These are phyloP conservation scores for Sebastes taczanowskii DNA, from an alignment of 2,797 vertebrate genomes.

Conservation along the genomic window DNA sequence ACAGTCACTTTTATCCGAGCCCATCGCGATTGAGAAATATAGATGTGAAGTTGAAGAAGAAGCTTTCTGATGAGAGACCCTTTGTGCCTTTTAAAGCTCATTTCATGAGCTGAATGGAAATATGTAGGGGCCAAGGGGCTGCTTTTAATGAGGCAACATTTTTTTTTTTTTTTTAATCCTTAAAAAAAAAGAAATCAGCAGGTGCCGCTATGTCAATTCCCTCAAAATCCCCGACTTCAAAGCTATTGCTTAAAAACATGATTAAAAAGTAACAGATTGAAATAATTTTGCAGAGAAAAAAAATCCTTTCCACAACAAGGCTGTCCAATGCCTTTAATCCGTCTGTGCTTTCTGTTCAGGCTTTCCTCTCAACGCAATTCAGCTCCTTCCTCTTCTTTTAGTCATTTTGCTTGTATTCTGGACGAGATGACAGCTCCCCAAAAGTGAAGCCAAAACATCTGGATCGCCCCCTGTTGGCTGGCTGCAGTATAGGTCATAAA, in stretches of 20 bases:
- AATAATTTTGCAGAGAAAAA: conserved; percentile 23
- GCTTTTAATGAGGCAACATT: conserved; percentile 57
- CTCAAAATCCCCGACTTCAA: conserved; percentile 54
- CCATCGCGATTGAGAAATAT: neutral
- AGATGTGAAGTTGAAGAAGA: conserved; percentile 38
- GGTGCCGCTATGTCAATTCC: conserved; percentile 46
- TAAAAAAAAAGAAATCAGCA: conserved; percentile 15
- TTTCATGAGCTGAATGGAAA: conserved; percentile 46
- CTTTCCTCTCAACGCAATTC: neutral
- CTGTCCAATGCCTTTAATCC: conserved; percentile 24
- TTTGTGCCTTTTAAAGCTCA: conserved; percentile 50
- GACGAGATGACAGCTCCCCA: too few species aligned
- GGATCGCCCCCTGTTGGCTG: too few species aligned
- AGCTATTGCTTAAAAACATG: conserved; percentile 45
- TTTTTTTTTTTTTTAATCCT: neutral
- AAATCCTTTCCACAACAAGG: neutral
- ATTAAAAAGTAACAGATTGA: conserved; percentile 57
- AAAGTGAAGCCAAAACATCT: too few species aligned
- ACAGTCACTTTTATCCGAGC: conserved; percentile 20
- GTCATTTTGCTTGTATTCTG: conserved; percentile 11
- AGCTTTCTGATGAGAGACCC: conserved; percentile 22
- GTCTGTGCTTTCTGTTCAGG: neutral
- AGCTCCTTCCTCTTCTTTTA: conserved; percentile 9
- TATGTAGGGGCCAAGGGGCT: conserved; percentile 28
- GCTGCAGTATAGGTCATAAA: too few species aligned